Evolutionary conservation across 2,797 vertebrate species (phyloP).

Genomic region (Acipenser transmontanus): DNA sequence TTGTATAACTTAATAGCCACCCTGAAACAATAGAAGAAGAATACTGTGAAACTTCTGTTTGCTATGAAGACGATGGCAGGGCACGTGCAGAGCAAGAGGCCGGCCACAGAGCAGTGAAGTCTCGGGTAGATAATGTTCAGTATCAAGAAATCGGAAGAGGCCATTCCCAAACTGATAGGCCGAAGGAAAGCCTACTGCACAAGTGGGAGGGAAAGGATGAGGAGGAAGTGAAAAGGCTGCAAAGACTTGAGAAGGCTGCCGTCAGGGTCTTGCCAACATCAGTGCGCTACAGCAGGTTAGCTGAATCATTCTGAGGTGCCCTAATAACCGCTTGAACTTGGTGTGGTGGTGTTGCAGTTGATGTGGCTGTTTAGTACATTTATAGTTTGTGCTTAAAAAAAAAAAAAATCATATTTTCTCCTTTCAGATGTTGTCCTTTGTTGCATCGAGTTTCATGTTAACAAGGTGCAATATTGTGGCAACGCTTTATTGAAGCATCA

Average conservation of each 20-base stretch:
- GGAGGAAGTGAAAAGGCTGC: slow-evolving; percentile 63
- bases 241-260: slow-evolving; percentile 76
- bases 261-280: slow-evolving; percentile 77
- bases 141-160: slow-evolving; percentile 1
- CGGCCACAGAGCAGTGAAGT: not conserved
- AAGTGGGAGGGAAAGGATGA: slow-evolving; percentile 43
- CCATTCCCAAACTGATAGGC: slow-evolving; percentile 10
- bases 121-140: not conserved
- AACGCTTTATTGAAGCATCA: too few relatives aligned
- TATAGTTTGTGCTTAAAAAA: too few relatives aligned
- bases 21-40: slow-evolving; percentile 66
- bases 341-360: not conserved
- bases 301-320: not conserved
- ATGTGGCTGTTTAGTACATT: too few relatives aligned
- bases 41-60: slow-evolving; percentile 40
- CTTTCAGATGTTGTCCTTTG: too few relatives aligned
- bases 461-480: too few relatives aligned
- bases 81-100: not conserved
- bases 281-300: slow-evolving; percentile 84
- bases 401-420: too few relatives aligned
- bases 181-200: slow-evolving; percentile 14
- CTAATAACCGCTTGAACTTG: not conserved
- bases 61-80: slow-evolving; percentile 28
- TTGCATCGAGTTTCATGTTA: too few relatives aligned
- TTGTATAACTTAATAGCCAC: slow-evolving; percentile 56